Evolutionary conservation across 2,888 invertebrate species (phyloP), one percentile per base, ranked within the genome.

Genomic region (Mythimna impura): DNA sequence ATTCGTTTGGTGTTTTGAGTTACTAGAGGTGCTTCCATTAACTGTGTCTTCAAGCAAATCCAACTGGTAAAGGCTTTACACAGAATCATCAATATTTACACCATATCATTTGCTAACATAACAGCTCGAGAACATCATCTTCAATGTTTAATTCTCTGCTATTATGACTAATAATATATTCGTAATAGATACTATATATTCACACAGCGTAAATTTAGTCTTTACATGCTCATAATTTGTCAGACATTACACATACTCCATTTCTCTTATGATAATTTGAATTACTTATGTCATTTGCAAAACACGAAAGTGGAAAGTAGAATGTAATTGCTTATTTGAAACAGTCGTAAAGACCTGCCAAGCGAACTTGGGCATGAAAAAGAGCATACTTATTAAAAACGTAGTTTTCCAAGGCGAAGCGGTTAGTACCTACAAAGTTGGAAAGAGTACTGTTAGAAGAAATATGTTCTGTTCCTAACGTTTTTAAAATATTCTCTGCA

Each of bases 221-320:
- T 80, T 66, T 61, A 72, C 69, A 69, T 64, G 61, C 47, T 73
- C 60, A 67, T 77, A 68, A 76, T 76, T 72, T 70, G 66, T 67
- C 47, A 71, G 68, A 76, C 47, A 65, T 76, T 58, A 73, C 66
- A 76, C 47, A 55, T 63, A 60, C 34, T 54, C 54, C 71, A 78
- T 81, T 83, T 82, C 82, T 81, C 78, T 83, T 81, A 78, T 82
- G 74, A 83, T 83, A 81, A 82, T 81, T 83, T 62, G 61, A 65
- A 70, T 71, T 67, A 63, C 61, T 76, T 69, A 50, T 78, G 60
- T 78, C 74, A 83, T 81, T 74, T 22, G 57, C 52, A 69, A 63
- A 69, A 68, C 68, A 83, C 55, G 81, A 81, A 75, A 82, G 69
- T 81, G 74, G 77, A 82, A 83, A 82, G 83, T 67, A 57, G 64